Conservation (phyloP, 2,888 invertebrate species). For the Uropetala carovei region DNA sequence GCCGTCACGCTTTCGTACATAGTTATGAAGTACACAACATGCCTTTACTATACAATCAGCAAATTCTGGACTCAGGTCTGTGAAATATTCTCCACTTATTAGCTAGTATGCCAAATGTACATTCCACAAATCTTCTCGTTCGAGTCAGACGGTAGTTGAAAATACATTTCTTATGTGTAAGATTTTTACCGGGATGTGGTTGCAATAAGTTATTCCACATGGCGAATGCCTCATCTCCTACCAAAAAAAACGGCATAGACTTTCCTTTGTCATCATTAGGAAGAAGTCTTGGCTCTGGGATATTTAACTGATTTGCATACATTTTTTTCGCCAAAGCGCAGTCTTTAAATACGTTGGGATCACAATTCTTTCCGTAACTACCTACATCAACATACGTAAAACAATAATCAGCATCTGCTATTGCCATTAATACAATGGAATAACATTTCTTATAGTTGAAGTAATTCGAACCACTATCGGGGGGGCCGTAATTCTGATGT, state of each 20-base stretch:
- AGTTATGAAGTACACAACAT: not conserved
- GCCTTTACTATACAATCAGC: slow-evolving; percentile 47
- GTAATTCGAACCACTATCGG: too few relatives aligned
- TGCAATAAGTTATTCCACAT: not conserved
- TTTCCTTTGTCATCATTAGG: too few relatives aligned
- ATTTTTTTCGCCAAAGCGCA: too few relatives aligned
- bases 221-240: slow-evolving; percentile 2
- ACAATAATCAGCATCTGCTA: too few relatives aligned
- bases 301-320: too few relatives aligned
- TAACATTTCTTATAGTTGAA: too few relatives aligned
- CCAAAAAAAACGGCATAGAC: too few relatives aligned
- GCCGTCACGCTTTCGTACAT: slow-evolving; percentile 3
- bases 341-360: too few relatives aligned
- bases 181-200: slow-evolving; percentile 32
- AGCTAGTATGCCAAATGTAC: slow-evolving; percentile 57
- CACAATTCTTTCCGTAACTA: not conserved
- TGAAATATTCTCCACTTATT: slow-evolving; percentile 65
- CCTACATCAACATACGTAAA: too few relatives aligned
- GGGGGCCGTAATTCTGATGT: too few relatives aligned
- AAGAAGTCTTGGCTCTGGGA: too few relatives aligned
- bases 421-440: too few relatives aligned
- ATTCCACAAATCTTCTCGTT: slow-evolving; percentile 61
- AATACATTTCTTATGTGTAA: slow-evolving; percentile 34
- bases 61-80: slow-evolving; percentile 45
- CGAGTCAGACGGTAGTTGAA: slow-evolving; percentile 57